A percentile compares a stretch with the other conserved stretches of the same genome.
These are phyloP conservation scores for Amniataba percoides DNA, from an alignment of 2,797 vertebrate genomes.

Conservation along the genomic window DNA sequence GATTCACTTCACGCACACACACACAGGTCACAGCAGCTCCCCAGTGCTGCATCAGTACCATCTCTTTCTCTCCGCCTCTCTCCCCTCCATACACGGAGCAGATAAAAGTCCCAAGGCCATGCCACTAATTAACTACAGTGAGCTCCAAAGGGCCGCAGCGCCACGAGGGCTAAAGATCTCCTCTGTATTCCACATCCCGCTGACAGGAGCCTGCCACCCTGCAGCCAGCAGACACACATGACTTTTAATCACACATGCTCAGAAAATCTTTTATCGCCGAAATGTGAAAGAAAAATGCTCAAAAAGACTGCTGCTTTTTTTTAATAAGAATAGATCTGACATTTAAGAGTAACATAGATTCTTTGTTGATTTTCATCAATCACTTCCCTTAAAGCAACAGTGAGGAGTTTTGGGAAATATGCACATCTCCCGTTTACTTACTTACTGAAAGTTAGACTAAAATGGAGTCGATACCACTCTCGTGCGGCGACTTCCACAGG, in stretches of 20 bases:
- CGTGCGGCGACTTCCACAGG: neutral
- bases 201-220: conserved; percentile 49
- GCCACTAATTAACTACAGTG: conserved; percentile 75
- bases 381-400: neutral
- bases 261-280: conserved; percentile 12
- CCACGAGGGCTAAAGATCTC: conserved; percentile 53
- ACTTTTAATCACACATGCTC: conserved; percentile 41
- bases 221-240: conserved; percentile 31
- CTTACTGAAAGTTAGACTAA: neutral
- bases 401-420: neutral
- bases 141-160: conserved; percentile 52
- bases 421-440: neutral
- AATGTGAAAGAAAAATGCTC: neutral
- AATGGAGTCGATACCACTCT: neutral
- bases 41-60: conserved; percentile 27
- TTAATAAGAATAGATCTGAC: too few species aligned
- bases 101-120: conserved; percentile 67
- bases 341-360: neutral
- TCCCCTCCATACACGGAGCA: conserved; percentile 46
- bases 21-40: conserved; percentile 43
- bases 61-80: conserved; percentile 11
- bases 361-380: neutral
- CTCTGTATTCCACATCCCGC: conserved; percentile 52
- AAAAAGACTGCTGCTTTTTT: too few species aligned
- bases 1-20: conserved; percentile 42